Evolutionary conservation across 1,140 invertebrate species (phyloP), one percentile per base, ranked within the genome.

Genomic region (Ceratina calcarata): DNA sequence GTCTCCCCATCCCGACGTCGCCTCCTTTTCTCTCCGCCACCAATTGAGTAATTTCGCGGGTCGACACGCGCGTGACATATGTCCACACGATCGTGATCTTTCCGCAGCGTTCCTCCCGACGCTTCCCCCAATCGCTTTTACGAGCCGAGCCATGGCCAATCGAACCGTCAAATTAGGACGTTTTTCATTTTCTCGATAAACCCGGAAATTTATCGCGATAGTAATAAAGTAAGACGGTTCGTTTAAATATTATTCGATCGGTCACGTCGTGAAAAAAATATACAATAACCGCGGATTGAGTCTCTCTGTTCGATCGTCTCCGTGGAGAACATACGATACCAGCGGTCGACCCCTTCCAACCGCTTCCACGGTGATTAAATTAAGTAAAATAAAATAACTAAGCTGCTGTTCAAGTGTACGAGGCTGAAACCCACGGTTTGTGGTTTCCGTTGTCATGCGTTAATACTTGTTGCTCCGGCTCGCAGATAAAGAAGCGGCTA

Each of bases 11-110:
- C 61, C 84, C 71, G 64, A 66, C 68, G 45, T 66, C 57, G 78
- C 81, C 71, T 70, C 81, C 70, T 79, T 73, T 82, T 80, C 84
- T 86, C 78, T 83, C 64, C 62, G n/a, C 37, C 13, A 83, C 75
- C 78, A 89, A 89, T 87, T 89, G 83, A 73, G 87, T 87, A 88
- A 86, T 88, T 70, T 75, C 58, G 55, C 69, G 62, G 57, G 60
- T 58, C 57, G 69, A 76, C 79, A 80, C 69, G 72, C 77, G 78
- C 79, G 57, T 81, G 66, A 78, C 75, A 72, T 84, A 64, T 74
- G 27, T 82, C 67, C 62, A 80, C 77, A 57, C 79, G 74, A 82
- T 58, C 60, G 61, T 32, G 49, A 64, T 62, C 82, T 53, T 71
- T 84, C 62, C 73, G 53, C 49, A 24, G 68, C 68, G 37, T 32